These are phyloP conservation scores for Tetragonula clypearis DNA, from an alignment of 1,140 invertebrate genomes.

Conservation along the genomic window DNA sequence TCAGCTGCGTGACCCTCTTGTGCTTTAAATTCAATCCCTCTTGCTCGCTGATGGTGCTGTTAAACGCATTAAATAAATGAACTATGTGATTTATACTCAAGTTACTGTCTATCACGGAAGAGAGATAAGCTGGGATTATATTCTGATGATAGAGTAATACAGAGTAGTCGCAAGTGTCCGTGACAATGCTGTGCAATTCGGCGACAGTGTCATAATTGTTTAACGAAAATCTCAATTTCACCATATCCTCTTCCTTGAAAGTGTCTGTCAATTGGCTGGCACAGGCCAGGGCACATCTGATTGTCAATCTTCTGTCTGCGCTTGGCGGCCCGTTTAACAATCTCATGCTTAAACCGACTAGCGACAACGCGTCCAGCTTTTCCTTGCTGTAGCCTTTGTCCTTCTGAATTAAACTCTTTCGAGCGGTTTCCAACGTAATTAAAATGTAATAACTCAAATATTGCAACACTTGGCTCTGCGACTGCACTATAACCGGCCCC, in stretches of 20 bases:
- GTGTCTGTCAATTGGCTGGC: slow-evolving; percentile 79
- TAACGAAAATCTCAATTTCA: slow-evolving; percentile 72
- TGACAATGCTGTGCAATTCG: slow-evolving; percentile 71
- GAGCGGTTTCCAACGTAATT: slow-evolving; percentile 81
- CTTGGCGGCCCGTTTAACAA: slow-evolving; percentile 84
- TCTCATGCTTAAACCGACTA: slow-evolving; percentile 84
- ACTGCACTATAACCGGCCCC: slow-evolving; percentile 73
- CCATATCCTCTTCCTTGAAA: slow-evolving; percentile 76
- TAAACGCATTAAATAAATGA: slow-evolving; percentile 76
- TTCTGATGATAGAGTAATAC: slow-evolving; percentile 77
- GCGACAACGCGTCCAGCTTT: slow-evolving; percentile 85
- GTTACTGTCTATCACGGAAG: slow-evolving; percentile 70
- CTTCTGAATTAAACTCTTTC: slow-evolving; percentile 81
- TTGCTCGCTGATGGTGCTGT: slow-evolving; percentile 70
- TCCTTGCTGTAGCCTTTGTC: slow-evolving; percentile 85
- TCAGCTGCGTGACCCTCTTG: slow-evolving; percentile 66
- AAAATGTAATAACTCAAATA: slow-evolving; percentile 84
- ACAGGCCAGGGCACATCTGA: slow-evolving; percentile 83
- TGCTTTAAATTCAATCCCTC: slow-evolving; percentile 63
- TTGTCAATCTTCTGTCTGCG: slow-evolving; percentile 83
- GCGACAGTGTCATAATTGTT: slow-evolving; percentile 77
- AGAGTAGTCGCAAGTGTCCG: slow-evolving; percentile 76
- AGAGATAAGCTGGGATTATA: slow-evolving; percentile 78
- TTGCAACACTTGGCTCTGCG: slow-evolving; percentile 83
- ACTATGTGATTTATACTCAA: slow-evolving; percentile 71